Base-by-base conservation (phyloP, 2,113 vertebrate species). In the Clarias magur region DNA sequence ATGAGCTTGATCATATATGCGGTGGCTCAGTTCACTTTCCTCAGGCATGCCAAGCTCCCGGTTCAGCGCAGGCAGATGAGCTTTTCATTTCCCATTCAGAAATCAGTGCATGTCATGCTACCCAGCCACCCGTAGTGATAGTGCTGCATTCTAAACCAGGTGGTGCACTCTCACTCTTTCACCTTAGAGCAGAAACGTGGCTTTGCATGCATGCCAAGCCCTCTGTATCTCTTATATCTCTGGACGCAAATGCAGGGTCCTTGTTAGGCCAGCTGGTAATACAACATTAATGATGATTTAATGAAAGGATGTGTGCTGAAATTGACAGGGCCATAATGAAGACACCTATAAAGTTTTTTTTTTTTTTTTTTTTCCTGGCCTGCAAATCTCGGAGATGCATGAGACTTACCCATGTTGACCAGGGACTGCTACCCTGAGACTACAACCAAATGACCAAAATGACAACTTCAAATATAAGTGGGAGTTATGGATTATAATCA, bases 61-160 rank as follows among this genome's bases (percentile, higher is more conserved):
- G 84, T 83, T 57, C 84, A 80, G 86, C 89, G 30, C 76, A 80
- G 34, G 86, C 91, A 93, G 91, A 92, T 91, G 53, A 90, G 93
- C 86, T 91, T 93, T 94, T 91, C 88, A 92, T 92, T 92, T 91
- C 25, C 85, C 88, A 91, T 91, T 90, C 91, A 91, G 88, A 90
- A 90, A 91, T 89, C 84, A 86, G 82, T 84, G 89, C 85, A 86
- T 88, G 90, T 79, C 90, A 67, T 88, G 89, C 81, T 84, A 80
- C 84, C 85, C 89, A 89, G 89, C 88, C 84, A 90, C 87, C 90
- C 88, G 80, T 85, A 90, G 84, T 88, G 90, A 88, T 17, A 82
- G 85, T 73, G 4, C 84, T 84, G 92, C 92, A 92, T 94, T 89
- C 88, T 89, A 91, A 93, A 87, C 80, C 80, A 87, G 87, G 62